These are phyloP conservation scores for Arizona elegans DNA, from an alignment of 2,113 vertebrate species.

Conservation along the genomic window DNA sequence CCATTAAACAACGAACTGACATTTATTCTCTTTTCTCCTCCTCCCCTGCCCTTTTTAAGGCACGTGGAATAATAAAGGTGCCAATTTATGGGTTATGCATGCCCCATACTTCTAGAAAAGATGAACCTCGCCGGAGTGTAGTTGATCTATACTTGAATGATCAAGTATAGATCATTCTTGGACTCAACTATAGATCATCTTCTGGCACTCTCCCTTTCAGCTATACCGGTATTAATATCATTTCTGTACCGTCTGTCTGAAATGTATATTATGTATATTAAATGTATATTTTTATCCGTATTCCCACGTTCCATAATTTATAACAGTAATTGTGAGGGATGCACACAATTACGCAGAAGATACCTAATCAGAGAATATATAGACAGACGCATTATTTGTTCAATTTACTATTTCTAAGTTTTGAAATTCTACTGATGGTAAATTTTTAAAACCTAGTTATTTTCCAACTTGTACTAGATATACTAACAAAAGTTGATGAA, in stretches of 20 bases:
- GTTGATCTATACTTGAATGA: too few species aligned
- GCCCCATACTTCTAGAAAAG: background rate
- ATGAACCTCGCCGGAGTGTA: background rate
- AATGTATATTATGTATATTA: background rate
- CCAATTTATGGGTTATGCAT: background rate
- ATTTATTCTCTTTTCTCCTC: background rate
- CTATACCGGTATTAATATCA: background rate
- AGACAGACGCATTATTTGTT: background rate
- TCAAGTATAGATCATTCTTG: too few species aligned
- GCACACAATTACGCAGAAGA: background rate
- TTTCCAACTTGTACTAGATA: background rate
- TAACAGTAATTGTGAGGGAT: background rate
- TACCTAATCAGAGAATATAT: background rate
- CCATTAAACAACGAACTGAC: background rate
- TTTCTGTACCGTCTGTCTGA: background rate
- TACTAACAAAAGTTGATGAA: background rate
- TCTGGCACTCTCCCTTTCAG: background rate
- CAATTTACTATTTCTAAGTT: background rate
- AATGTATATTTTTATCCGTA: background rate
- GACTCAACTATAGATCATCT: background rate
- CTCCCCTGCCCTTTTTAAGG: background rate
- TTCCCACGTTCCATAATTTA: background rate
- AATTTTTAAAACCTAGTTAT: background rate
- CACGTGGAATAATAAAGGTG: background rate
- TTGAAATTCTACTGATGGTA: background rate